phyloP scores from a whole-genome alignment of 2,113 vertebrate genomes.

The Sisor rabdophorus region DNA sequence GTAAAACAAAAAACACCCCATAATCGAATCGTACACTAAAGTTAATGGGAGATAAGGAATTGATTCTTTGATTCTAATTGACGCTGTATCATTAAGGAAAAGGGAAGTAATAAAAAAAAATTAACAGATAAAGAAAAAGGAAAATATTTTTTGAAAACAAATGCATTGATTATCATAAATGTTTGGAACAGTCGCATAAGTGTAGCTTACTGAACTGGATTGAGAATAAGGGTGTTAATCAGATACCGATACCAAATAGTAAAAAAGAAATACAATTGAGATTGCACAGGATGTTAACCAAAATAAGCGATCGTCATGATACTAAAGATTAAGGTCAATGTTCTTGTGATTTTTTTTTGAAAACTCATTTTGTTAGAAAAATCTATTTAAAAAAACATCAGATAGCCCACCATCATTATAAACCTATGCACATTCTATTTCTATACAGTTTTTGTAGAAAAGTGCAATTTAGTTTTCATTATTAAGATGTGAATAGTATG shows the following conservation, averaged over 20 bases:
- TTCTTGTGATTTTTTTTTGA: not conserved
- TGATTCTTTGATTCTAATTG: no score
- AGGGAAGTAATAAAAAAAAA: not conserved
- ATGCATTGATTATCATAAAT: conserved; percentile 47
- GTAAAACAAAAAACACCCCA: no score
- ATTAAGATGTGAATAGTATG: no score
- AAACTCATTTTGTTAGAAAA: not conserved
- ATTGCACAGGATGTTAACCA: not conserved
- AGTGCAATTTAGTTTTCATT: no score
- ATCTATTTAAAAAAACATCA: no score
- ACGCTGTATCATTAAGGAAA: not conserved
- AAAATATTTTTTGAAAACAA: conserved; percentile 29
- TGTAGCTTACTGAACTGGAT: conserved; percentile 55
- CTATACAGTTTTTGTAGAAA: no score
- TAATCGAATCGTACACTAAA: no score
- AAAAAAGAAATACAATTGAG: no score
- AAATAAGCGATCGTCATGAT: not conserved
- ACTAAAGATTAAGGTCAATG: not conserved
- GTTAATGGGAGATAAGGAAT: no score
- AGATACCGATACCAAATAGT: not conserved
- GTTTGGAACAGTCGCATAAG: conserved; percentile 42
- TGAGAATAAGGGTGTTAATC: conserved; percentile 20
- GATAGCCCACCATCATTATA: no score
- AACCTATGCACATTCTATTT: no score
- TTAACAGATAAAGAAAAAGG: not conserved